phyloP scores from a whole-genome alignment of 2,888 invertebrate genomes.

The Limulus polyphemus region DNA sequence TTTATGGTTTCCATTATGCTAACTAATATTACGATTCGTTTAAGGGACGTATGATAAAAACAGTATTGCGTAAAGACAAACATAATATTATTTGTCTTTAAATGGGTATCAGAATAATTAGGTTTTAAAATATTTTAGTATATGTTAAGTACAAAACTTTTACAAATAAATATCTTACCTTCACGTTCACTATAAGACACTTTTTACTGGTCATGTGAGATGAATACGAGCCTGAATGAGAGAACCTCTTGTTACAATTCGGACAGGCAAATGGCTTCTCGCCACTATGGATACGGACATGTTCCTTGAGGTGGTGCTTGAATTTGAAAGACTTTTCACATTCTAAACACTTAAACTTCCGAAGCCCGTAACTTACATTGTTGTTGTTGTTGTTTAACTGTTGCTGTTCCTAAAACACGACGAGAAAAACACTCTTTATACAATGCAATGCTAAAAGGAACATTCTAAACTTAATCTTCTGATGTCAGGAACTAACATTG shows the following conservation, averaged over 20 bases:
- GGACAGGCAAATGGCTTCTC: slow-evolving; percentile 98
- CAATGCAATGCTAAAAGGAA: too few species aligned
- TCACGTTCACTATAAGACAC: slow-evolving; percentile 84
- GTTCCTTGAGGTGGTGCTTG: slow-evolving; percentile 96
- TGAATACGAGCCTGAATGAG: slow-evolving; percentile 98
- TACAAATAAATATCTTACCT: slow-evolving; percentile 36
- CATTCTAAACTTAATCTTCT: too few species aligned
- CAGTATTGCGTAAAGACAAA: too few species aligned
- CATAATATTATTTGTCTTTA: too few species aligned
- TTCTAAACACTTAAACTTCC: slow-evolving; percentile 96
- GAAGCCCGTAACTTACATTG: slow-evolving; percentile 80
- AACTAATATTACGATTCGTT: too few species aligned
- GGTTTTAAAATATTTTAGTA: too few species aligned
- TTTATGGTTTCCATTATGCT: too few species aligned
- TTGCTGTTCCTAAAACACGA: slow-evolving; percentile 47
- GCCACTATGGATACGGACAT: slow-evolving; percentile 96
- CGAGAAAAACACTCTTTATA: too few species aligned
- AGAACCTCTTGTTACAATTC: slow-evolving; percentile 96
- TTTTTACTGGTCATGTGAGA: slow-evolving; percentile 99
- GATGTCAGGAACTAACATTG: too few species aligned
- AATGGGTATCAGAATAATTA: too few species aligned
- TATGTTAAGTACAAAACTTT: not conserved
- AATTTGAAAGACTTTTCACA: slow-evolving; percentile 99
- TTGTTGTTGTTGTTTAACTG: slow-evolving; percentile 99
- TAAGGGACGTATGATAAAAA: too few species aligned